These are phyloP conservation scores for Microctenopoma stevenorrisi DNA, from an alignment of 2,797 vertebrate genomes.

Conservation along the genomic window DNA sequence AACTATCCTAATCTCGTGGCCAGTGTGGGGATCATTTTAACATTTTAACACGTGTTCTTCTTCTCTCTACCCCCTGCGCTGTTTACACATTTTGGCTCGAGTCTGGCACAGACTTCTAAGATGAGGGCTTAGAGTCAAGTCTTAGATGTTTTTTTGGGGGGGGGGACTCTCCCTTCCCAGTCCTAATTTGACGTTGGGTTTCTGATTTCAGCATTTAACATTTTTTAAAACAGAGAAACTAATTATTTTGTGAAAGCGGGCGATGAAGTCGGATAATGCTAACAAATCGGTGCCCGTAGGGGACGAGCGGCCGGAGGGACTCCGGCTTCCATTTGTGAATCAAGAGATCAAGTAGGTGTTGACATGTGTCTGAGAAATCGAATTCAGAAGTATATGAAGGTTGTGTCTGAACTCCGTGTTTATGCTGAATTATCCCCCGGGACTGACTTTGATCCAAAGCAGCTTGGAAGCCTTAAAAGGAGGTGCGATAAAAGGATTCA, in stretches of 20 bases:
- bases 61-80: constrained; percentile 12
- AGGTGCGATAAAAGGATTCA: constrained; percentile 67
- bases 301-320: constrained; percentile 27
- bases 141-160: constrained; percentile 15
- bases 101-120: constrained; percentile 40
- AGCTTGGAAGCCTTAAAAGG: constrained; percentile 78
- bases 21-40: constrained; percentile 74
- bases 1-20: constrained; percentile 74
- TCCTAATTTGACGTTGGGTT: constrained; percentile 41
- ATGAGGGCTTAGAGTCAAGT: constrained; percentile 31
- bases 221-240: constrained; percentile 28
- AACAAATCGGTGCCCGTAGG: constrained; percentile 44
- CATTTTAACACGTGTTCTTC: constrained; percentile 37
- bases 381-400: constrained; percentile 47
- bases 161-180: constrained; percentile 1
- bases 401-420: constrained; percentile 65
- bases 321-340: constrained; percentile 42
- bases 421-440: constrained; percentile 70
- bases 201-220: constrained; percentile 56
- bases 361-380: constrained; percentile 56
- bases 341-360: constrained; percentile 56
- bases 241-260: constrained; percentile 36
- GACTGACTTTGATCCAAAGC: constrained; percentile 79
- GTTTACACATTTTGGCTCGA: constrained; percentile 42
- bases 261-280: constrained; percentile 50